Percentiles rank a stretch among this genome's conserved stretches.
phyloP scores from a whole-genome alignment of 2,888 invertebrate genomes.

The Eristalis pertinax region DNA sequence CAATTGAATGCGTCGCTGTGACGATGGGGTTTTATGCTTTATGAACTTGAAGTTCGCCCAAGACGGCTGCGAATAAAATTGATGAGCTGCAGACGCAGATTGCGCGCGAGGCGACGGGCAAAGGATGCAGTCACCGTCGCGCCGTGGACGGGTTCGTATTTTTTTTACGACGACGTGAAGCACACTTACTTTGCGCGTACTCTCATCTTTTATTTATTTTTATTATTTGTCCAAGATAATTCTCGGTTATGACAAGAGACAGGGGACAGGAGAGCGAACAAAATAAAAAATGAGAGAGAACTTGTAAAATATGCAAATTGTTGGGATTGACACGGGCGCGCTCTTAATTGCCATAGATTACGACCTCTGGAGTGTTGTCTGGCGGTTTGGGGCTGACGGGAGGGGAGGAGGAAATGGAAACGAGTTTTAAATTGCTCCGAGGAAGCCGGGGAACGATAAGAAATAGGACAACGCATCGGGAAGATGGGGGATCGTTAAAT shows the following conservation, averaged over 20 bases:
- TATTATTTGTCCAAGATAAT: conserved; percentile 58
- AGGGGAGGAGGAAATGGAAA: neutral
- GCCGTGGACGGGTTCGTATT: neutral
- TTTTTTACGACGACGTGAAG: conserved; percentile 24
- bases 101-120: conserved; percentile 31
- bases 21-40: conserved; percentile 58
- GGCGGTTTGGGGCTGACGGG: too few species aligned
- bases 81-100: conserved; percentile 67
- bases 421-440: neutral
- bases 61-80: conserved; percentile 61
- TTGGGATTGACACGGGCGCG: conserved; percentile 57
- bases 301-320: conserved; percentile 62
- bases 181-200: conserved; percentile 50
- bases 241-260: conserved; percentile 4
- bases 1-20: conserved; percentile 47
- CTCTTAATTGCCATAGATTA: conserved; percentile 66
- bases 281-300: neutral
- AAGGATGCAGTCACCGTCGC: neutral
- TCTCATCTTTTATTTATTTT: conserved; percentile 59
- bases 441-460: neutral
- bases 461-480: neutral
- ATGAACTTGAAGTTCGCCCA: conserved; percentile 55
- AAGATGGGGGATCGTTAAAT: neutral
- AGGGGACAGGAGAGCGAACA: neutral
- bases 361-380: conserved; percentile 30